phyloP scores from a whole-genome alignment of 2,113 vertebrate genomes.

The Osmerus mordax region DNA sequence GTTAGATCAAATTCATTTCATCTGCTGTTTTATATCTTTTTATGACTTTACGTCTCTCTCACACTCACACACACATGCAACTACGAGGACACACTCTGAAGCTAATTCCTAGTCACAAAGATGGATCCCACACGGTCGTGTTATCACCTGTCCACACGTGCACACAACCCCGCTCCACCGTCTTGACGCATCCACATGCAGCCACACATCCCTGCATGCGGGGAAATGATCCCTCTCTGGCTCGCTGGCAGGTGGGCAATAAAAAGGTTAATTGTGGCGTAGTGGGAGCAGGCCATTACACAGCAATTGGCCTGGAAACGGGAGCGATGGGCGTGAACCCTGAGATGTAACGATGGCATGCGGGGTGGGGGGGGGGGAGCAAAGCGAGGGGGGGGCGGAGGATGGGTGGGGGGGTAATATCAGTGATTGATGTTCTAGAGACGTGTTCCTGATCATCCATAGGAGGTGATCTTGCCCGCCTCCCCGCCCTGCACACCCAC shows the following conservation, averaged over 20 bases:
- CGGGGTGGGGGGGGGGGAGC: slow-evolving; percentile 39
- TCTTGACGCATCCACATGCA: neutral
- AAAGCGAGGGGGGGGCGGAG: slow-evolving; percentile 55
- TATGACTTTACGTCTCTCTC: neutral
- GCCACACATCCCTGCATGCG: slow-evolving; percentile 4
- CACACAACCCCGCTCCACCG: neutral
- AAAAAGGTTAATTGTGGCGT: slow-evolving; percentile 71
- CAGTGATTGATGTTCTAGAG: slow-evolving; percentile 50
- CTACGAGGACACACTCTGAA: neutral
- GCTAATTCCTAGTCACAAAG: neutral
- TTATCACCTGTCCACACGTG: neutral
- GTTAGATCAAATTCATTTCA: slow-evolving; percentile 46
- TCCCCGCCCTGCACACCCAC: slow-evolving; percentile 13
- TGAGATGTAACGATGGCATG: slow-evolving; percentile 51
- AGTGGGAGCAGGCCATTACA: slow-evolving; percentile 61
- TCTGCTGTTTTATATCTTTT: too few relatives aligned
- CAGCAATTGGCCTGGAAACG: slow-evolving; percentile 5
- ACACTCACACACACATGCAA: slow-evolving; percentile 2
- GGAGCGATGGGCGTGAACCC: slow-evolving; percentile 53
- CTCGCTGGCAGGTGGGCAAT: slow-evolving; percentile 63
- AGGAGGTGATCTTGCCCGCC: slow-evolving; percentile 9
- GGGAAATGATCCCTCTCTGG: slow-evolving; percentile 41
- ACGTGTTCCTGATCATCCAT: slow-evolving; percentile 34
- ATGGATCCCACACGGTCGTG: neutral
- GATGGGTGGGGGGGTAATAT: slow-evolving; percentile 35